Percentiles rank a stretch among this genome's conserved stretches.
phyloP scores from a whole-genome alignment of 2,888 invertebrate species.

The Morpho helenor region DNA sequence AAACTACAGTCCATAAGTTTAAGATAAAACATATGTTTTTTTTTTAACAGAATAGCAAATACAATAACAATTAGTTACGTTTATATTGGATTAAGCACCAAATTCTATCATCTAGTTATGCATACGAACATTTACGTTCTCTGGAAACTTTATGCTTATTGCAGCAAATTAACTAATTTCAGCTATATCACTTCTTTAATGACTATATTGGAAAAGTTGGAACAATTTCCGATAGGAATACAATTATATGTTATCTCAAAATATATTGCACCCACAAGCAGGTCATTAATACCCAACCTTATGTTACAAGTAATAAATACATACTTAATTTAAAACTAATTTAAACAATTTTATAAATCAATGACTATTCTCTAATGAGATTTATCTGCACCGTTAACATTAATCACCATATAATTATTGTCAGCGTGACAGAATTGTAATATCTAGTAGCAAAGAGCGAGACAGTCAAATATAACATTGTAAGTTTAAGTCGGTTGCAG shows the following conservation, averaged over 20 bases:
- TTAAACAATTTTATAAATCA: conserved; percentile 53
- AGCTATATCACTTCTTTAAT: conserved; percentile 24
- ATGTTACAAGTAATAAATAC: conserved; percentile 62
- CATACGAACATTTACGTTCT: conserved; percentile 21
- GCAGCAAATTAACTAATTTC: conserved; percentile 24
- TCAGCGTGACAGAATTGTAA: conserved; percentile 37
- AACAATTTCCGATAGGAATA: conserved; percentile 23
- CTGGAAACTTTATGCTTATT: conserved; percentile 21
- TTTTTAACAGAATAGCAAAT: conserved; percentile 19
- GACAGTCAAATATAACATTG: conserved; percentile 6
- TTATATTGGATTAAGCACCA: conserved; percentile 26
- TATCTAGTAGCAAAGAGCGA: conserved; percentile 17
- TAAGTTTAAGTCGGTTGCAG: conserved; percentile 25
- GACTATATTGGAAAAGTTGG: conserved; percentile 24
- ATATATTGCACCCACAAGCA: conserved; percentile 32
- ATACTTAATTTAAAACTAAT: conserved; percentile 61
- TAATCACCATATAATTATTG: conserved; percentile 57
- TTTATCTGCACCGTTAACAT: conserved; percentile 60
- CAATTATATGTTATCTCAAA: conserved; percentile 24
- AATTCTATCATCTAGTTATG: conserved; percentile 24
- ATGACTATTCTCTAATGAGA: conserved; percentile 68
- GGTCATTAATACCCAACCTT: conserved; percentile 38
- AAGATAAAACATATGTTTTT: conserved; percentile 17
- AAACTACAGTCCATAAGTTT: conserved; percentile 12
- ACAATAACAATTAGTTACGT: conserved; percentile 18